Evolutionary conservation across 2,888 invertebrate species (phyloP).

Genomic region (Eupithecia inturbata): DNA sequence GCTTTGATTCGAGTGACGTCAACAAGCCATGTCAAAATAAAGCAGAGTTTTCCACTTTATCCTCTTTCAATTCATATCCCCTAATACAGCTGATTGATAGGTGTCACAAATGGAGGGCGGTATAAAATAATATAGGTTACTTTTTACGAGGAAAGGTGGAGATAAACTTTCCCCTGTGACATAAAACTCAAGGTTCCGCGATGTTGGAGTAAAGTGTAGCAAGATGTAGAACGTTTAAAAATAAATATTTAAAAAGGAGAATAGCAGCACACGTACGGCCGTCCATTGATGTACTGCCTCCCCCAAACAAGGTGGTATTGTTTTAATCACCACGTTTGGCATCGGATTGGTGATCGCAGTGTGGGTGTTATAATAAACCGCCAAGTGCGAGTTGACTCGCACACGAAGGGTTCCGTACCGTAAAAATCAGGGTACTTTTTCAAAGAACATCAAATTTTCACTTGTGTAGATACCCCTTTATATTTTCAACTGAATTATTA

Average conservation of each 20-base stretch:
- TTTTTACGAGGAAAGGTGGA: conserved; percentile 41
- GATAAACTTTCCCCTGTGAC: conserved; percentile 44
- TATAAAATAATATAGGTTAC: conserved; percentile 43
- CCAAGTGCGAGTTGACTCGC: too few species aligned
- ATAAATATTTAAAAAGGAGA: too few species aligned
- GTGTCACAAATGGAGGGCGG: conserved; percentile 33
- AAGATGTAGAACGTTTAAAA: conserved; percentile 7
- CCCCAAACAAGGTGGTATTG: too few species aligned
- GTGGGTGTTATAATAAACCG: too few species aligned
- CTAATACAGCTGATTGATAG: conserved; percentile 36
- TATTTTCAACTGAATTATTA: too few species aligned
- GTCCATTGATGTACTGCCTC: too few species aligned
- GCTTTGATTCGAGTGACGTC: neutral
- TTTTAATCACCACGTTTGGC: neutral
- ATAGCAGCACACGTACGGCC: too few species aligned
- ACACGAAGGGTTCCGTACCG: too few species aligned
- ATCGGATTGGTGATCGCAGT: neutral
- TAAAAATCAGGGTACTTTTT: too few species aligned
- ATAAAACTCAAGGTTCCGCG: conserved; percentile 46
- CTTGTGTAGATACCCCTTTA: too few species aligned
- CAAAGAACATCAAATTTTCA: too few species aligned
- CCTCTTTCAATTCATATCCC: conserved; percentile 29
- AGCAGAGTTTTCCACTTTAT: conserved; percentile 21
- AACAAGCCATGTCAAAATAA: conserved; percentile 6
- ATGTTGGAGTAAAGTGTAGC: neutral